These are phyloP conservation scores for Tiliqua scincoides DNA, from an alignment of 2,113 vertebrate genomes.

Conservation along the genomic window DNA sequence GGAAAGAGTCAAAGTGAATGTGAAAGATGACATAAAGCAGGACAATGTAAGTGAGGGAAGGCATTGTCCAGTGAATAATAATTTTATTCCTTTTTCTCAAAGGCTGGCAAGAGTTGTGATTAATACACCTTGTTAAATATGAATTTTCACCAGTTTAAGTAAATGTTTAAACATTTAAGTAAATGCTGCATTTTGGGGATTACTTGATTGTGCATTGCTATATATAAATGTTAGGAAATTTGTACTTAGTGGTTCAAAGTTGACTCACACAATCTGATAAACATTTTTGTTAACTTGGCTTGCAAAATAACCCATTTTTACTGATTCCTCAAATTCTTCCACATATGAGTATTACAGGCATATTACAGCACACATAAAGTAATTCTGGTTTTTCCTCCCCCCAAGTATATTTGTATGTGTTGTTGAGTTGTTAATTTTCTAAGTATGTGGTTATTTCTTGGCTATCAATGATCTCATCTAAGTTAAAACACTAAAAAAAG, in stretches of 20 bases:
- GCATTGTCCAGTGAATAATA: neutral
- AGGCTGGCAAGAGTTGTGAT: conserved; percentile 22
- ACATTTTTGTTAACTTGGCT: neutral
- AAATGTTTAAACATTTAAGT: neutral
- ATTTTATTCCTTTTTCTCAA: neutral
- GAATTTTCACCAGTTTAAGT: neutral
- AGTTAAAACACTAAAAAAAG: neutral
- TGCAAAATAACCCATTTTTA: neutral
- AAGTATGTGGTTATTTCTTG: neutral
- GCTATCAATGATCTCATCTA: neutral
- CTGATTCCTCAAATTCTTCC: neutral
- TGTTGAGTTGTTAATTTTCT: neutral
- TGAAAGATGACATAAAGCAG: conserved; percentile 89
- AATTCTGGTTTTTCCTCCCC: neutral
- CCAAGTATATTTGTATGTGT: neutral
- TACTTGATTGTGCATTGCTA: neutral
- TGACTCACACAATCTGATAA: no score
- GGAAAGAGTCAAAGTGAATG: conserved; percentile 86
- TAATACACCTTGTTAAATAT: conserved; percentile 12
- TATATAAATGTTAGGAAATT: neutral
- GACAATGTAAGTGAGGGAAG: conserved; percentile 81
- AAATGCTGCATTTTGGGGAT: neutral
- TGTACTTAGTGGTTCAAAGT: neutral
- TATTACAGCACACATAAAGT: neutral
- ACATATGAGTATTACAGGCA: neutral